phyloP scores from a whole-genome alignment of 1,140 invertebrate species.

The Ceratosolen solmsi region DNA sequence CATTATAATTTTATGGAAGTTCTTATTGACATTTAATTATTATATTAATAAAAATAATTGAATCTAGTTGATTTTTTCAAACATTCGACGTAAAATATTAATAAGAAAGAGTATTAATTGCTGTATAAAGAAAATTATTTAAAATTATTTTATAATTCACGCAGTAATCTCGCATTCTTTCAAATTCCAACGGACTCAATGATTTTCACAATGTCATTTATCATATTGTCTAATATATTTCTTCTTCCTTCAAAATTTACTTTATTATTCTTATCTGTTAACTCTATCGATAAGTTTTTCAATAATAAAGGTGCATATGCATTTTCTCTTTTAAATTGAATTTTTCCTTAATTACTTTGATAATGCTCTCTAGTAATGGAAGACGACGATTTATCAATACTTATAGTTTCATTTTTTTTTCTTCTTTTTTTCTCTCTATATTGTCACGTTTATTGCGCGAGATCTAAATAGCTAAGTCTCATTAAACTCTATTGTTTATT shows the following conservation, averaged over 20 bases:
- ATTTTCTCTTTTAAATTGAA: background rate
- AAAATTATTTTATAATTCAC: background rate
- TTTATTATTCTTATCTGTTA: background rate
- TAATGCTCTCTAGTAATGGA: constrained; percentile 47
- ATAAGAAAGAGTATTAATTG: background rate
- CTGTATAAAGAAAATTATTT: background rate
- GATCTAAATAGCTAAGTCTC: background rate
- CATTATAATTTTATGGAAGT: too few relatives aligned
- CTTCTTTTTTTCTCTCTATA: too few relatives aligned
- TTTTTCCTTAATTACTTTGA: background rate
- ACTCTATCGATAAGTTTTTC: background rate
- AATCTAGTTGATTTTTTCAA: too few relatives aligned
- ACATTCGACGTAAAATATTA: too few relatives aligned
- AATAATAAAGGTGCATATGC: background rate
- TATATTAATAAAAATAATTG: too few relatives aligned
- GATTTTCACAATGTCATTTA: background rate
- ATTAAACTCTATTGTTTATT: background rate
- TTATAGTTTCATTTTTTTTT: constrained; percentile 32
- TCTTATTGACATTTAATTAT: too few relatives aligned
- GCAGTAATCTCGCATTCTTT: background rate
- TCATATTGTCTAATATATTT: background rate
- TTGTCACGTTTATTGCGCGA: constrained; percentile 43
- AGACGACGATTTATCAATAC: constrained; percentile 53
- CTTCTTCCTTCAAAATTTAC: background rate
- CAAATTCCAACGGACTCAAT: background rate